Evolutionary conservation across 1,140 invertebrate genomes (phyloP), one percentile per base, ranked within the genome.

Genomic region (Drosophila ananassae): DNA sequence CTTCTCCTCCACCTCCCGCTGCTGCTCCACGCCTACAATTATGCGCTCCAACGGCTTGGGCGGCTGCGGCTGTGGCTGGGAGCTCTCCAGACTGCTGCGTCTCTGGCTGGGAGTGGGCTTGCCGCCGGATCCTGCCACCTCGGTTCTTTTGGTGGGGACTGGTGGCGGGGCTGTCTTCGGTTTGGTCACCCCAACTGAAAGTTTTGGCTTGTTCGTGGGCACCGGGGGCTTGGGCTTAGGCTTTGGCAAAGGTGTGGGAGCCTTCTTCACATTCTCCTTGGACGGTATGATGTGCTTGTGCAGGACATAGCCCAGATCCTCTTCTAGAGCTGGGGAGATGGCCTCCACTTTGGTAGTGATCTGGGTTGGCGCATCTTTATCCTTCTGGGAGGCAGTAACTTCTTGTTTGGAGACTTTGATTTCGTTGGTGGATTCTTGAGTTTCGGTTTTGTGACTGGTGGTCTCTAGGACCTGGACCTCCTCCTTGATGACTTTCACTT

Each of bases 251-350:
- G 73, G 63, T 1, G 58, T 22, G 1, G 58, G 54, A 17, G 51
- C 3, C 39, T 39, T 12, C 13, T 21, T 56, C 0, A 37, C 13
- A 48, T 73, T 67, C 6, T 58, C 28, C 30, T 69, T 69, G 2
- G 54, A 21, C 8, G 52, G 67, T 2, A 91, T 91, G 2, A 91
- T 91, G 51, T 91, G 79, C 7, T 91, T 91, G 51, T 91, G 90
- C 6, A 91, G 54, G 28, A 91, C 77, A 61, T 91, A 91, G 24
- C 85, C 72, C n/a, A 90, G 53, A 17, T 91, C 90, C 0, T 80
- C 82, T 2, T 91, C 84, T 0, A 63, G 25, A 2, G 37, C 1
- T 1, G 44, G 48, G 7, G 54, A 44, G 4, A 46, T 52, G 4
- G 50, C 10, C 32, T 54, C 56, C 4, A 48, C 41, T 37, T 50